Conservation (phyloP, 2,888 invertebrate species). For the Boloria selene region DNA sequence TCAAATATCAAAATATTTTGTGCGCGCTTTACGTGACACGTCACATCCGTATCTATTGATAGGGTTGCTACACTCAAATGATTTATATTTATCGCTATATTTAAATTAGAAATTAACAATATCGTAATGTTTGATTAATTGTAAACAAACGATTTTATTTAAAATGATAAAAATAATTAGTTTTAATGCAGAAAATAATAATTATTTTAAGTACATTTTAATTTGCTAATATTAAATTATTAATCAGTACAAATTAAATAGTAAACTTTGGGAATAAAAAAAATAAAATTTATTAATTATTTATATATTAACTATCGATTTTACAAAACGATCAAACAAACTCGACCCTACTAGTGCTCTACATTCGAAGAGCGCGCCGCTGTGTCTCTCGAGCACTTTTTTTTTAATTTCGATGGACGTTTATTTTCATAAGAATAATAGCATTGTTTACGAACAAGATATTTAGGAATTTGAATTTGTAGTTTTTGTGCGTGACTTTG, state of each 20-base stretch:
- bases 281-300: too few species aligned
- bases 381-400: constrained; percentile 58
- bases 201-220: too few species aligned
- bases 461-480: constrained; percentile 68
- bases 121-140: too few species aligned
- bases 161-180: too few species aligned
- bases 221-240: too few species aligned
- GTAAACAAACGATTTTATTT: neutral
- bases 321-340: constrained; percentile 7
- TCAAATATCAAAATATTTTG: constrained; percentile 80
- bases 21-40: constrained; percentile 66
- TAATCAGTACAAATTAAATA: too few species aligned
- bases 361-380: constrained; percentile 61
- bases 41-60: constrained; percentile 49
- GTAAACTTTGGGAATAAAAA: too few species aligned
- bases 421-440: constrained; percentile 72
- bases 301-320: neutral
- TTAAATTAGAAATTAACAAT: too few species aligned
- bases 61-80: constrained; percentile 54
- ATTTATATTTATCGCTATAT: too few species aligned
- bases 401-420: constrained; percentile 64
- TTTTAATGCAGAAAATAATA: too few species aligned
- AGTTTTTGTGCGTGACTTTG: constrained; percentile 64
- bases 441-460: constrained; percentile 78
- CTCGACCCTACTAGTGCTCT: constrained; percentile 60